Conservation (phyloP, 2,888 invertebrate species). For the Drosophila lacicola region DNA sequence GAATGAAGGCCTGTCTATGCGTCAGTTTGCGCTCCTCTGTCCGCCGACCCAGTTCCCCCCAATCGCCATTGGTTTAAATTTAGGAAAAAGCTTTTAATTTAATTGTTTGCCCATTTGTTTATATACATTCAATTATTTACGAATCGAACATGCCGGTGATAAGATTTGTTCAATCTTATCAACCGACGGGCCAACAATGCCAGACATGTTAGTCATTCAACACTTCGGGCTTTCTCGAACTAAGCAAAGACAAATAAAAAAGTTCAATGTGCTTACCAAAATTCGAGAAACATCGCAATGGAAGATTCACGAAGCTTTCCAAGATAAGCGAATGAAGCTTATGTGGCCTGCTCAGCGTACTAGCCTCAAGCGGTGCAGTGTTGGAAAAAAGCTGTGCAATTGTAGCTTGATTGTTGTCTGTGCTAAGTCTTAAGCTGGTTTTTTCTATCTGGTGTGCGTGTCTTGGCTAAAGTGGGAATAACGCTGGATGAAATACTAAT, state of each 20-base stretch:
- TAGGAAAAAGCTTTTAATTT: slow-evolving; percentile 37
- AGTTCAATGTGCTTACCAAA: slow-evolving; percentile 29
- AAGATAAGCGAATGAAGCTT: slow-evolving; percentile 11
- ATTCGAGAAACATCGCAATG: slow-evolving; percentile 19
- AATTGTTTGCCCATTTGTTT: slow-evolving; percentile 29
- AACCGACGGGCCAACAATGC: neutral
- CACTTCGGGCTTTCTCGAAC: slow-evolving; percentile 18
- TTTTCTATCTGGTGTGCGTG: neutral
- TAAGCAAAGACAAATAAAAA: neutral
- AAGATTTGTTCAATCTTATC: slow-evolving; percentile 44
- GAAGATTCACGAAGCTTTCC: slow-evolving; percentile 38
- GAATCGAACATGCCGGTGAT: slow-evolving; percentile 49
- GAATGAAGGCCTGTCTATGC: slow-evolving; percentile 23
- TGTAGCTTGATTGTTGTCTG: slow-evolving; percentile 6
- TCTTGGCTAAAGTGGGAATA: slow-evolving; percentile 8
- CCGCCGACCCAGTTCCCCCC: slow-evolving; percentile 45
- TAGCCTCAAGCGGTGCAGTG: neutral
- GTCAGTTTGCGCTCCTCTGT: slow-evolving; percentile 9
- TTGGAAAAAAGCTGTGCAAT: neutral
- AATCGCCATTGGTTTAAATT: slow-evolving; percentile 6
- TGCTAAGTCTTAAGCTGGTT: neutral
- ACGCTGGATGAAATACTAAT: neutral
- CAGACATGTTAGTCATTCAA: slow-evolving; percentile 36
- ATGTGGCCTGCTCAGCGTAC: slow-evolving; percentile 14
- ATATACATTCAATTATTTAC: slow-evolving; percentile 33